Conservation (phyloP, 2,888 invertebrate genomes). For the Amblyjoppa fuscipennis region DNA sequence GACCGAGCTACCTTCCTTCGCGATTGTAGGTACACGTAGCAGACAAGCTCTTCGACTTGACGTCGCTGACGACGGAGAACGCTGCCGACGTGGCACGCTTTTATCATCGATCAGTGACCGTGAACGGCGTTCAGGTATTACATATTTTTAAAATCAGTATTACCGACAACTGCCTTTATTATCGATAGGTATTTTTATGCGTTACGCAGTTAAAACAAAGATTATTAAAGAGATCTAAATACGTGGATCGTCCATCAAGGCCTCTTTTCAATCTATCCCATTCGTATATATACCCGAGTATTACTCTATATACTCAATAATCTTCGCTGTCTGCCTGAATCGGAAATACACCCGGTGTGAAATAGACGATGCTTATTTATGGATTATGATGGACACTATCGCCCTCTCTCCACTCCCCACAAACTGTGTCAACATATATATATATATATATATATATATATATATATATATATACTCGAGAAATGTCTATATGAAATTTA, state of each 20-base stretch:
- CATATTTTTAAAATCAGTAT: conserved; percentile 27
- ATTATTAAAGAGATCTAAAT: conserved; percentile 8
- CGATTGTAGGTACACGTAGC: conserved; percentile 54
- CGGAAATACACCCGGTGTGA: conserved; percentile 63
- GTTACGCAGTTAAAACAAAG: not conserved
- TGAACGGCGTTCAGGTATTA: not conserved
- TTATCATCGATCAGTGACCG: conserved; percentile 38
- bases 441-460: not conserved
- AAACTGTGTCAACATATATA: not conserved
- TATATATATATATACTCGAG: not conserved
- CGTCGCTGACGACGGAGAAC: not conserved
- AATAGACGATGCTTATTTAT: conserved; percentile 79
- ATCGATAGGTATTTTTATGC: conserved; percentile 4
- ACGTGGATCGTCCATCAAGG: conserved; percentile 74
- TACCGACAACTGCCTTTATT: conserved; percentile 46
- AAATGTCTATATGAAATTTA: not conserved
- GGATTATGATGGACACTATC: conserved; percentile 75
- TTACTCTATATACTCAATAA: not conserved
- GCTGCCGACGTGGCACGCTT: not conserved
- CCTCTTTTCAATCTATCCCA: conserved; percentile 61
- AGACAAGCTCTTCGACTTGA: not conserved
- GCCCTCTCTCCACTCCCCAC: conserved; percentile 34
- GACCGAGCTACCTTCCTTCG: conserved; percentile 55
- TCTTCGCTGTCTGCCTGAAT: conserved; percentile 65
- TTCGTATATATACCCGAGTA: not conserved